Conservation (phyloP, 2,797 vertebrate species). For the Intellagama lesueurii region DNA sequence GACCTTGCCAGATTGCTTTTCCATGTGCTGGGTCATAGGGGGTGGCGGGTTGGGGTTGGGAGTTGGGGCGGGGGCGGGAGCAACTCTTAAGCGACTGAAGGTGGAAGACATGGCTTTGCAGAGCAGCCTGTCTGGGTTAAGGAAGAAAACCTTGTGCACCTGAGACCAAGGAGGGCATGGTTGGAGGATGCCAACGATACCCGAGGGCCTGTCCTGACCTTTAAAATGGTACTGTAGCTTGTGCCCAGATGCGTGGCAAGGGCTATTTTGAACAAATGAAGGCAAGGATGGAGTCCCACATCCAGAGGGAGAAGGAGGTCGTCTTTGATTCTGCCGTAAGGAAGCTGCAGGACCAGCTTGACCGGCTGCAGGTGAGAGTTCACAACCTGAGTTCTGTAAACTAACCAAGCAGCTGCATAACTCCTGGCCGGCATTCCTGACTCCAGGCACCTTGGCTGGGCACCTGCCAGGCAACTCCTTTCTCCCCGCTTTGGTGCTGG, state of each 20-base stretch:
- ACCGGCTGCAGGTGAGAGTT: slow-evolving; percentile 19
- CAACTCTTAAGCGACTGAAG: too few species aligned
- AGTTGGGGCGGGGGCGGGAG: too few species aligned
- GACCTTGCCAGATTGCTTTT: neutral
- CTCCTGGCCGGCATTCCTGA: neutral
- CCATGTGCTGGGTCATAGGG: neutral
- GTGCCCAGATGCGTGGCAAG: neutral
- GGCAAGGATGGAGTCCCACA: neutral
- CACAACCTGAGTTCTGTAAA: neutral
- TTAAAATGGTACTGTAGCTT: neutral
- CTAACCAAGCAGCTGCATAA: accelerated
- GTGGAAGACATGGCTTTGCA: neutral
- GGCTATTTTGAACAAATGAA: slow-evolving; percentile 38
- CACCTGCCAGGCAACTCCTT: neutral
- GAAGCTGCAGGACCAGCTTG: neutral
- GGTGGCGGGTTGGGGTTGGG: neutral
- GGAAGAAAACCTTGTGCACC: neutral
- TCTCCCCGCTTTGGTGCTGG: neutral
- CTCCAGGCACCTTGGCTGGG: neutral
- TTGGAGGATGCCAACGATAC: accelerated
- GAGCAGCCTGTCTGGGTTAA: too few species aligned
- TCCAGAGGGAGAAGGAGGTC: neutral
- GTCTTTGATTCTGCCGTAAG: neutral
- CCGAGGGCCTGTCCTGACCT: neutral
- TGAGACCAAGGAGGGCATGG: too few species aligned